Conservation (phyloP, 2,113 vertebrate species). For the Parus major region DNA sequence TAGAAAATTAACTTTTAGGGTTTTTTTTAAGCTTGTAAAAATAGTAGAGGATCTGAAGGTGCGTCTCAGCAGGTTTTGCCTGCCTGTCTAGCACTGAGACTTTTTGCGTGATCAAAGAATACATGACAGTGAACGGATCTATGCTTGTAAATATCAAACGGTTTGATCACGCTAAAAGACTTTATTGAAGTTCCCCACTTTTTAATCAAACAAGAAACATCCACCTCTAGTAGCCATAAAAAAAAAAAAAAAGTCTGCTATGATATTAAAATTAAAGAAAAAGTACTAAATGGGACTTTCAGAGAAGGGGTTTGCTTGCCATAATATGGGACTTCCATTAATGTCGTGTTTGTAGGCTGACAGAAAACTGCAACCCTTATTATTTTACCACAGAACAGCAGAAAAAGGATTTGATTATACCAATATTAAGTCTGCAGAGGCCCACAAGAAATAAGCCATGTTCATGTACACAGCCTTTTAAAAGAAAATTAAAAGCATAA, state of each 20-base stretch:
- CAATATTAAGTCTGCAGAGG: neutral
- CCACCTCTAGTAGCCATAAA: neutral
- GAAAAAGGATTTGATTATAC: neutral
- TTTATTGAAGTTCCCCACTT: slow-evolving; percentile 14
- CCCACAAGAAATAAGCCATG: neutral
- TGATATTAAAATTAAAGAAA: neutral
- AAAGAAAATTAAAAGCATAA: slow-evolving; percentile 27
- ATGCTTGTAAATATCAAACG: slow-evolving; percentile 60
- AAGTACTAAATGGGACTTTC: neutral
- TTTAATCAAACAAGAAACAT: slow-evolving; percentile 32
- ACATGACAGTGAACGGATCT: slow-evolving; percentile 62
- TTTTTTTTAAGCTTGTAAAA: neutral
- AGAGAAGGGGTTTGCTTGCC: neutral
- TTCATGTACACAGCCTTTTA: neutral
- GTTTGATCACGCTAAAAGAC: slow-evolving; percentile 28
- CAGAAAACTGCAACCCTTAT: neutral
- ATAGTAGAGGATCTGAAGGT: slow-evolving; percentile 7
- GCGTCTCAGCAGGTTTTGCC: neutral
- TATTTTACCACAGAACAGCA: neutral
- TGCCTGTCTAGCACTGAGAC: neutral
- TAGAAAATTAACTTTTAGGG: neutral
- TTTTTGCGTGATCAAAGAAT: slow-evolving; percentile 68
- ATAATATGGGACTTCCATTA: neutral
- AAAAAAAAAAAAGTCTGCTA: neutral
- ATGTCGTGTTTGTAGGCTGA: neutral